A percentile compares a stretch with the other conserved stretches of the same genome.
phyloP scores from a whole-genome alignment of 2,888 invertebrate genomes.

The Galerucella pusilla region DNA sequence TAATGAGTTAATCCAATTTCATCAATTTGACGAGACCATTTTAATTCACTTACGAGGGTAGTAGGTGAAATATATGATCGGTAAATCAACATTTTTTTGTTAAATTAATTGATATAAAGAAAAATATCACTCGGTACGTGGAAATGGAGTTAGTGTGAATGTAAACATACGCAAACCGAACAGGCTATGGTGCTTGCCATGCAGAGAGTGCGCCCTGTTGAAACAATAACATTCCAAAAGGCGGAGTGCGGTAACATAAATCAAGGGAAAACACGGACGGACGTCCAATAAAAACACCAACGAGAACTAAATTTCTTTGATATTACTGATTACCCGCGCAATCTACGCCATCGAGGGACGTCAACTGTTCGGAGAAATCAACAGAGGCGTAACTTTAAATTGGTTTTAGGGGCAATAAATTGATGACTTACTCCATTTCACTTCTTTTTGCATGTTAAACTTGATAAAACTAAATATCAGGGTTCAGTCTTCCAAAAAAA shows the following conservation, averaged over 20 bases:
- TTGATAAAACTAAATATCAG: too few relatives aligned
- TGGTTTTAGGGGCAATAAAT: background rate
- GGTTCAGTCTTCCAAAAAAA: too few relatives aligned
- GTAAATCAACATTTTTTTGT: too few relatives aligned
- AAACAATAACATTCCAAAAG: slow-evolving; percentile 58
- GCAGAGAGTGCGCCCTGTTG: slow-evolving; percentile 54
- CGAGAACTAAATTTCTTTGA: slow-evolving; percentile 47
- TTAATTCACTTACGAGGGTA: background rate
- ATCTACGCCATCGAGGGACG: background rate
- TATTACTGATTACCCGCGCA: slow-evolving; percentile 38
- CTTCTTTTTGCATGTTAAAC: background rate
- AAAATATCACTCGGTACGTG: background rate
- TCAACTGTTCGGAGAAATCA: background rate
- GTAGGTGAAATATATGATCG: background rate
- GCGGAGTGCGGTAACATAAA: slow-evolving; percentile 52
- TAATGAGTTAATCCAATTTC: background rate
- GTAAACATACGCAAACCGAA: slow-evolving; percentile 43
- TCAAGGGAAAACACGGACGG: slow-evolving; percentile 44
- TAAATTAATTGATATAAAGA: background rate
- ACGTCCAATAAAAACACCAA: slow-evolving; percentile 48
- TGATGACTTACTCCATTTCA: background rate
- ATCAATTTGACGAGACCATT: background rate
- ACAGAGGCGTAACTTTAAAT: background rate
- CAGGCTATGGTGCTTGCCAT: slow-evolving; percentile 49
- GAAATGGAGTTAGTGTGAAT: background rate